Evolutionary conservation across 2,113 vertebrate genomes (phyloP).

Genomic region (Dissostichus mawsoni): DNA sequence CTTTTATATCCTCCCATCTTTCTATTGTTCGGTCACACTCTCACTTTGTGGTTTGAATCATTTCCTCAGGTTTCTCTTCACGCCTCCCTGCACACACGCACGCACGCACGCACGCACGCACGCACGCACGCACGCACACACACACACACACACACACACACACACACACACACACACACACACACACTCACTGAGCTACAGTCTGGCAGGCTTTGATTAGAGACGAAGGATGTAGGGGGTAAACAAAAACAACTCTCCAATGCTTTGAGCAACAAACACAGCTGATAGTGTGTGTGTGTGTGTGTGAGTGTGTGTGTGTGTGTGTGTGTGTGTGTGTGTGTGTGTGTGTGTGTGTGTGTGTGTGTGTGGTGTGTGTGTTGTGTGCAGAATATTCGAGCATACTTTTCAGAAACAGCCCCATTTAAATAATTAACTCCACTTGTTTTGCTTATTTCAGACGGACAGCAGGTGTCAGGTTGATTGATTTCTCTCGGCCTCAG

Average conservation of each 20-base stretch:
- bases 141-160: no score
- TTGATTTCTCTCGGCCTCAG: constrained; percentile 49
- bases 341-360: constrained; percentile 27
- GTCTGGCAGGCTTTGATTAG: constrained; percentile 72
- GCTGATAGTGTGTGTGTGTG: no score
- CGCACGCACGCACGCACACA: no score
- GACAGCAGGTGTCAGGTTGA: constrained; percentile 53
- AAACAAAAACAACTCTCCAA: constrained; percentile 22
- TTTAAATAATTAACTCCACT: constrained; percentile 54
- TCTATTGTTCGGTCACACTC: constrained; percentile 7
- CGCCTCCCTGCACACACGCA: background rate
- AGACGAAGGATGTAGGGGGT: constrained; percentile 46
- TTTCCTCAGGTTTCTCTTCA: constrained; percentile 45
- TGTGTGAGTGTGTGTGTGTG: no score
- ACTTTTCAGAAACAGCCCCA: constrained; percentile 21
- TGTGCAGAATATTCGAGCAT: background rate
- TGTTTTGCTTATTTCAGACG: constrained; percentile 29
- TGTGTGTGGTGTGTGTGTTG: no score
- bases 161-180: no score
- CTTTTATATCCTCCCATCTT: background rate
- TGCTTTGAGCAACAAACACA: constrained; percentile 59
- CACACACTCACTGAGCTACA: background rate
- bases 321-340: no score
- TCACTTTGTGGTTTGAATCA: constrained; percentile 36
- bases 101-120: no score